Base-by-base conservation (phyloP, 2,113 vertebrate genomes). In the Halichoerus grypus region DNA sequence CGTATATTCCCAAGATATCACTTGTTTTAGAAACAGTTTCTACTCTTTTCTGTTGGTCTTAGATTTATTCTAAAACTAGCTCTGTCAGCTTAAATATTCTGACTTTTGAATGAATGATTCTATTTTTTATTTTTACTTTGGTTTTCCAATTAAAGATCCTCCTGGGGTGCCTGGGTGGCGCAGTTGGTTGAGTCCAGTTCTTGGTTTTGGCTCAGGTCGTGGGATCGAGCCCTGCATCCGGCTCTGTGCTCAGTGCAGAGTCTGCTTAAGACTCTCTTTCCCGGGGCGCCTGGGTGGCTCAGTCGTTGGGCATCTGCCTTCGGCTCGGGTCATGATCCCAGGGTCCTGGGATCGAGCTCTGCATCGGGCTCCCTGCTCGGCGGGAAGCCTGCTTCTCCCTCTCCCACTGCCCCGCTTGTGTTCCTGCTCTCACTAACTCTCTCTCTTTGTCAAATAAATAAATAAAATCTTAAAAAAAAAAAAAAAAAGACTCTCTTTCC, bases 101-200 rank as follows among this genome's bases (percentile, higher is more conserved):
- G 57, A 93, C 31, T 95, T 95, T 85, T 57, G 51, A 93, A 28
- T 74, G 57, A 96, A 51, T 31, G 5, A 33, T 86, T 80, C 33
- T 55, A 24, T 7, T 91, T 82, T 95, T 95, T 51, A 24, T 79
- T 91, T 96, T 90, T n/a, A 39, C 42, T 93, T 82, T 82, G 83
- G 26, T 57, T 88, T 83, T 92, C 79, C 42, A 74, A 28, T 90
- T 86, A 88, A 92, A 57, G 28, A 61, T 80, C 39, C 53, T 77
- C n/a, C 18, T 21, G 67, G 18, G n/a, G 1, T 7, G 3, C 65
- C 33, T n/a, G 65, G 33, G 33, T 69, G 65, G 33, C 16, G 3
- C 65, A 18, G 33, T 69, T 7, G 1, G 33, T 69, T 69, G 33
- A 69, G 67, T 69, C 3, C 0, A 4, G 36, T 33, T n/a, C 4